A percentile compares a stretch with the other conserved stretches of the same genome.
phyloP scores from a whole-genome alignment of 2,113 vertebrate species.

The Thunnus maccoyii region DNA sequence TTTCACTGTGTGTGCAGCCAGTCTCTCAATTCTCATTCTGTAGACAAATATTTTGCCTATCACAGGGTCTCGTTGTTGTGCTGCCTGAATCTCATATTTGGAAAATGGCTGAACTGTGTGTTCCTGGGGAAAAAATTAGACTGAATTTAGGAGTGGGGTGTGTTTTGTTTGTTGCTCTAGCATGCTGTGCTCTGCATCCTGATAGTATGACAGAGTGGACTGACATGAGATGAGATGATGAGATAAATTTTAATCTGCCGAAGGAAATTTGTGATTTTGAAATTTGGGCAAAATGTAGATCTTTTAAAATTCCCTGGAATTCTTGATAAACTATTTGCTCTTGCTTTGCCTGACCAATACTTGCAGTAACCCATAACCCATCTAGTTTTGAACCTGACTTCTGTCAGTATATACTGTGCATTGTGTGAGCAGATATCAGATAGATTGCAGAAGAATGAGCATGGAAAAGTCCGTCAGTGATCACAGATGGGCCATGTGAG shows the following conservation, averaged over 20 bases:
- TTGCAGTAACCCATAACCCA: not conserved
- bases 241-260: too few relatives aligned
- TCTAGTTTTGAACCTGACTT: too few relatives aligned
- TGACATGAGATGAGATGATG: not conserved
- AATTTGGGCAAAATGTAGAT: not conserved
- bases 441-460: not conserved
- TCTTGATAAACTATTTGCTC: not conserved
- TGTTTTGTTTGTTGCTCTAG: not conserved
- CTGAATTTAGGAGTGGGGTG: not conserved
- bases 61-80: conserved; percentile 5
- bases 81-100: conserved; percentile 7
- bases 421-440: not conserved
- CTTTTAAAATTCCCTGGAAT: not conserved
- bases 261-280: too few relatives aligned
- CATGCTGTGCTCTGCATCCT: not conserved
- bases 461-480: not conserved
- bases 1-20: conserved; percentile 12
- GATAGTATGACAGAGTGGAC: too few relatives aligned
- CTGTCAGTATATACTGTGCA: too few relatives aligned
- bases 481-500: not conserved
- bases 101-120: not conserved
- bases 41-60: not conserved
- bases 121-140: not conserved
- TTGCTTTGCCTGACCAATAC: not conserved
- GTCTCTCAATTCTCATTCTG: conserved; percentile 27